Conservation (phyloP, 2,113 vertebrate species). For the Pelvicachromis taeniatus region DNA sequence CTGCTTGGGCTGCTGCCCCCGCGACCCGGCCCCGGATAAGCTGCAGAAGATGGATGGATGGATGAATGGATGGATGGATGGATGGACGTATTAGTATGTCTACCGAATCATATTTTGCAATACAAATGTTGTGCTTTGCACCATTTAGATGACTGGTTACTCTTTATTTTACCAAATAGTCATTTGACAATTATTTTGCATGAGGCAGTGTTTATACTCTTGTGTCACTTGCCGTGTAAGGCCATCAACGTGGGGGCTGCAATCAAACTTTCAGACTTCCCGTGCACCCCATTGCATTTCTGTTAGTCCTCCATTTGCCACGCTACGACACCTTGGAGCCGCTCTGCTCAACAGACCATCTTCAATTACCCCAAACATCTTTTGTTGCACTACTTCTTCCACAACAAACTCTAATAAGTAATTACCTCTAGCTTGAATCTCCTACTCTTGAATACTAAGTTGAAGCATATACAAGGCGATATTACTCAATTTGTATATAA, state of each 20-base stretch:
- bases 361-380: not conserved
- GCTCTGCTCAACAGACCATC: not conserved
- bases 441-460: not conserved
- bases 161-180: not conserved
- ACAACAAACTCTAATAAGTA: not conserved
- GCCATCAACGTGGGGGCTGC: too few species aligned
- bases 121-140: not conserved
- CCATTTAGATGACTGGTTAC: not conserved
- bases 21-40: too few species aligned
- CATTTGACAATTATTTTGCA: accelerated
- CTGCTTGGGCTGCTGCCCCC: too few species aligned
- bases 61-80: too few species aligned
- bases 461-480: not conserved
- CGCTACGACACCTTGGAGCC: not conserved
- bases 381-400: not conserved
- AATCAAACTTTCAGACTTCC: not conserved
- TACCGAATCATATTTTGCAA: not conserved
- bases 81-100: accelerated
- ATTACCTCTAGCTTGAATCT: accelerated
- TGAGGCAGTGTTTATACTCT: not conserved
- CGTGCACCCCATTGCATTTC: not conserved
- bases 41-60: too few species aligned
- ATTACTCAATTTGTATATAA: not conserved
- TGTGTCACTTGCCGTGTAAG: not conserved
- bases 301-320: not conserved